Evolutionary conservation across 2,113 vertebrate species (phyloP), one percentile per base, ranked within the genome.

Genomic region (Heloderma charlesbogerti): DNA sequence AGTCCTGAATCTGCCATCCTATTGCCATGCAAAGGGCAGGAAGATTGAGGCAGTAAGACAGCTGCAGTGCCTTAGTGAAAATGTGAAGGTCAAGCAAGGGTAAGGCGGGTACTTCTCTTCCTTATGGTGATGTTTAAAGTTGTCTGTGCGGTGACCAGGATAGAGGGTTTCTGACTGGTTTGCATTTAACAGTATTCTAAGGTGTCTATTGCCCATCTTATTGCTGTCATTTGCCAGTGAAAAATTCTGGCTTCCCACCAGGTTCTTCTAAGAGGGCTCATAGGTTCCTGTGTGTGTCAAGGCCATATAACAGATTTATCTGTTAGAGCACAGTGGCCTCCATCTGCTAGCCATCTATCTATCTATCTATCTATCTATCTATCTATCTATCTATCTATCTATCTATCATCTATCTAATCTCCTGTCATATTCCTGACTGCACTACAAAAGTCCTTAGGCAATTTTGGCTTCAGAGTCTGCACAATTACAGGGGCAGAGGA

Each of bases 171-270:
- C n/a, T 83, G 18, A 34, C 79, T 89, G 34, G 7, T 1, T 51
- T 5, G 12, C 37, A 20, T 66, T 67, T 86, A 31, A 43, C 40
- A 67, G 37, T 20, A 43, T 40, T 1, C 82, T 37, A 67, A 8
- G 57, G 12, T 69, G 69, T 92, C 81, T 6, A 0, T 67, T 16
- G 8, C 86, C 34, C 3, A n/a, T 48, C 0, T 0, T 22, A 18
- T 12, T 13, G 1, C 37, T 0, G 22, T 20, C 34, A 20, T 8
- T 72, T 43, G 40, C 20, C 25, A 7, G 0, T 22, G 13, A 71
- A 83, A 37, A 43, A 22, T 60, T 78, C 48, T 20, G 69, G 20
- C 29, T 54, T 27, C 29, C 6, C 1, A 60, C 12, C 20, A 12
- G 8, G 20, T 27, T 86, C 75, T 63, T 54, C 34, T 66, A 40